Evolutionary conservation across 2,797 vertebrate genomes (phyloP).

Genomic region (Thamnophis elegans): DNA sequence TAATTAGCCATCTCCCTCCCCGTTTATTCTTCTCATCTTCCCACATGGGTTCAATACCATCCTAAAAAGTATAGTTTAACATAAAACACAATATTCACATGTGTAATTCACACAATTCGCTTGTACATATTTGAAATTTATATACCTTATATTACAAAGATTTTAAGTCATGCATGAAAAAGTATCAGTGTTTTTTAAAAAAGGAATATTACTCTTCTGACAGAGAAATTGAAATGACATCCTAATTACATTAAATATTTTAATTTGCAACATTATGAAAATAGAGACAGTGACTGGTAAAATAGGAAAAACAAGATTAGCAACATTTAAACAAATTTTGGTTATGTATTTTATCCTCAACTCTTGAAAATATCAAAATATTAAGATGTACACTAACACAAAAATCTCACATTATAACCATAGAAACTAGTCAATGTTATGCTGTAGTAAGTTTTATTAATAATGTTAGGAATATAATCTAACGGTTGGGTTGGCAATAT

Average conservation of each 20-base stretch:
- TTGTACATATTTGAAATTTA: background rate
- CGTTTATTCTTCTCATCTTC: conserved; percentile 92
- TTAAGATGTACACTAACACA: background rate
- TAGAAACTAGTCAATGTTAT: background rate
- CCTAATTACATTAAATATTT: background rate
- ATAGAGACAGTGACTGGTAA: background rate
- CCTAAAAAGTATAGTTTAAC: conserved; percentile 70
- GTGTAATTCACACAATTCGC: background rate
- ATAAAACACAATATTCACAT: background rate
- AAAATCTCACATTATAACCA: background rate
- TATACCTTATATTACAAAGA: background rate
- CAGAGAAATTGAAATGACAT: background rate
- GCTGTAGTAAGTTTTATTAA: background rate
- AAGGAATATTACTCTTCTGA: background rate
- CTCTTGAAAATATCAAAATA: background rate
- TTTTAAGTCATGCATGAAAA: background rate
- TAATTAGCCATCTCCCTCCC: conserved; percentile 95
- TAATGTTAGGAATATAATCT: too few relatives aligned
- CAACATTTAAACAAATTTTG: background rate
- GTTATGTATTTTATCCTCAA: background rate
- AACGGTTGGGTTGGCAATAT: too few relatives aligned
- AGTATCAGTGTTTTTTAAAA: background rate
- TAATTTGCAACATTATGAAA: background rate
- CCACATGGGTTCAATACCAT: conserved; percentile 98
- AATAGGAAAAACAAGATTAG: background rate